phyloP scores from a whole-genome alignment of 1,140 invertebrate genomes.

The Littorina saxatilis region DNA sequence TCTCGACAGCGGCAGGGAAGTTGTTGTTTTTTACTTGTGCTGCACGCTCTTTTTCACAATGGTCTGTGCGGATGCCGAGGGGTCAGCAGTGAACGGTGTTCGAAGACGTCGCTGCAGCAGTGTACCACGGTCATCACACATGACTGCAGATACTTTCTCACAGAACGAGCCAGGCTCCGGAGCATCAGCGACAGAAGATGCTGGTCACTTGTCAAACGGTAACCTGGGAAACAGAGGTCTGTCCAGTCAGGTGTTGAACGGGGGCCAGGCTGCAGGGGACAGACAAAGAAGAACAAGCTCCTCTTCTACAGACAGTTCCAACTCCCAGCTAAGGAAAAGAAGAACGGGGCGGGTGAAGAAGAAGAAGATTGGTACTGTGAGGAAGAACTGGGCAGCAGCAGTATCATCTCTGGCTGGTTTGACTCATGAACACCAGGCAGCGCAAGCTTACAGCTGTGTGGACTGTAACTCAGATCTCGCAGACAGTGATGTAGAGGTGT shows the following conservation, averaged over 20 bases:
- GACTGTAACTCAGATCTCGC: conserved; percentile 1
- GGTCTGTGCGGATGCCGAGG: not conserved
- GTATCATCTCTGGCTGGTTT: no score
- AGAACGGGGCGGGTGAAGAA: no score
- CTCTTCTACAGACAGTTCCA: not conserved
- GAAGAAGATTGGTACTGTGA: no score
- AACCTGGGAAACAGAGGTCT: not conserved
- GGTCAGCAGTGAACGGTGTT: not conserved
- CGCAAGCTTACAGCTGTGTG: not conserved
- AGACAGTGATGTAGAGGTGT: conserved; percentile 18
- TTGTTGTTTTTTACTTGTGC: no score
- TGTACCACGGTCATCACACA: not conserved
- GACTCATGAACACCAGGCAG: no score
- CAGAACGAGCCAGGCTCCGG: not conserved
- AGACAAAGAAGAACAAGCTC: not conserved
- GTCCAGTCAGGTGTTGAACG: not conserved
- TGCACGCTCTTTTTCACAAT: not conserved
- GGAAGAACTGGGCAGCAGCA: no score
- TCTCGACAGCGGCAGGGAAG: no score
- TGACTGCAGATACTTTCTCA: not conserved
- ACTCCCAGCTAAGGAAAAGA: not conserved
- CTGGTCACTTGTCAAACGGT: not conserved
- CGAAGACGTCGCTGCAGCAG: not conserved
- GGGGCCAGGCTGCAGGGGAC: not conserved
- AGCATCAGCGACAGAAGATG: not conserved